Base-by-base conservation (phyloP, 1,140 invertebrate species). In the Drosophila paulistorum region DNA sequence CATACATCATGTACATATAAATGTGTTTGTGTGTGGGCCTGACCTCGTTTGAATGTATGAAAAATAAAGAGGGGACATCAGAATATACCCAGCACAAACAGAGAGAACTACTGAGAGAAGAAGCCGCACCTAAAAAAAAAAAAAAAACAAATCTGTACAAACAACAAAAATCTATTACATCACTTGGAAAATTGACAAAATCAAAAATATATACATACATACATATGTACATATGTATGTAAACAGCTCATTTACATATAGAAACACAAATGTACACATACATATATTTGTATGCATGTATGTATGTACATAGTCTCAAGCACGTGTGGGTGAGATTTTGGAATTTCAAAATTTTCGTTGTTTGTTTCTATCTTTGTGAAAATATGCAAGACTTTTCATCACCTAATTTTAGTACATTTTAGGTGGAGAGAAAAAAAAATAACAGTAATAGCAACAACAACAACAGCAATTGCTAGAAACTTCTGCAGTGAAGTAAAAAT, bases 121-220 rank as follows among this genome's bases (percentile, higher is more conserved):
- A 79, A 80, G 78, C 81, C 81, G 67, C 82, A 86, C 83, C 82
- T 86, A 79, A 74, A 74, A 65, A 74, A 30, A 65, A 74, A 30
- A 30, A 30, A 30, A 30, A 30, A 30, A 6, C 30, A 64, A 42
- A 63, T 23, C 9, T 23, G 42, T 23, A 54, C 35, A 30, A 65
- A 13, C 17, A 57, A 37, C 33, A 60, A 77, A 51, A 86, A 83
- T 77, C 63, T 80, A 77, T 87, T 87, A 87, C 83, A 87, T 89
- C 84, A 89, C 76, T 77, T 72, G 71, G 68, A 80, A 89, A 83
- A 89, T 72, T 74, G 80, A 79, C 79, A 85, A 78, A 83, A 65
- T 51, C 72, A 65, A 70, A 17, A 48, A 11, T 23, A 11, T 23
- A 51, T 51, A 23, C 2, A 20, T 30, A 67, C 45, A 72, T 60